phyloP scores from a whole-genome alignment of 2,797 vertebrate genomes.

The Chiloscyllium punctatum region DNA sequence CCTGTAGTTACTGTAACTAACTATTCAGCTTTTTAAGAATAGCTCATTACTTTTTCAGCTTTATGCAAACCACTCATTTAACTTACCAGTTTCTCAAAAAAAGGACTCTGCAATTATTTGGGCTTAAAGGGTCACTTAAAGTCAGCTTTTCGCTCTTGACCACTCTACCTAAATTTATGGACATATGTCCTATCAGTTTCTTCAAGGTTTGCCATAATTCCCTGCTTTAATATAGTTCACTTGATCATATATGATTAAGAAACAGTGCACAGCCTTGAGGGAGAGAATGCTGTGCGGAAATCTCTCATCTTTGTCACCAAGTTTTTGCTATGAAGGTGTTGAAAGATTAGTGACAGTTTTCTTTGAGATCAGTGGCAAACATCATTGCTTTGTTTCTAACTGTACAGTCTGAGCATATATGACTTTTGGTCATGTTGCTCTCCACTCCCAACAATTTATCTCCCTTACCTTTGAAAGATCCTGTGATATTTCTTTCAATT shows the following conservation, averaged over 20 bases:
- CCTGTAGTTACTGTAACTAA: not conserved
- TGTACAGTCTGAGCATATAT: not conserved
- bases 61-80: not conserved
- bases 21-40: no score
- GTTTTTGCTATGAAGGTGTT: not conserved
- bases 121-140: not conserved
- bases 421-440: not conserved
- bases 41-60: not conserved
- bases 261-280: not conserved
- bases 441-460: not conserved
- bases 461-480: not conserved
- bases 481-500: not conserved
- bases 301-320: not conserved
- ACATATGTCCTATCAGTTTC: not conserved
- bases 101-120: not conserved
- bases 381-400: not conserved
- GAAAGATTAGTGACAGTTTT: not conserved
- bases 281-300: not conserved
- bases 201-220: not conserved
- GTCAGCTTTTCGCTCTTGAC: not conserved
- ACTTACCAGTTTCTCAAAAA: not conserved
- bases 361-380: not conserved
- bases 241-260: not conserved
- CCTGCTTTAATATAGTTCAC: not conserved
- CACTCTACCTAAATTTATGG: not conserved